Evolutionary conservation across 2,797 vertebrate species (phyloP), one percentile per base, ranked within the genome.

Genomic region (Pseudomugil gertrudae): DNA sequence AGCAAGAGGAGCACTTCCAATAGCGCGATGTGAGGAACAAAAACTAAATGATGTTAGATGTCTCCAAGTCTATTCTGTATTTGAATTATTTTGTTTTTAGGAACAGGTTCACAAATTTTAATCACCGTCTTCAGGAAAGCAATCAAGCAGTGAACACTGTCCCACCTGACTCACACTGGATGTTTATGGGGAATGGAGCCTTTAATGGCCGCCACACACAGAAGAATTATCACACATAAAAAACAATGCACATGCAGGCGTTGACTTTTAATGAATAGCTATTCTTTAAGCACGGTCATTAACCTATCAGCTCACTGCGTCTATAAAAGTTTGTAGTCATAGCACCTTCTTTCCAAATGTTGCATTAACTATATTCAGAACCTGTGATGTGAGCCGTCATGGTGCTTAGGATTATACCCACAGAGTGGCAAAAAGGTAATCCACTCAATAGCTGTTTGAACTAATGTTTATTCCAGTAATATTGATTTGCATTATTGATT

Each of bases 321-420:
- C 7, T 45, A 51, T n/a, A 60, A 54, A 59, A 59, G 21, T 9
- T 19, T 30, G 32, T 24, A 23, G 58, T 55, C 60, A 15, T 1
- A 51, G 63, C 35, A 48, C 17, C 29, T 24, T 53, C 9, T 64
- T 43, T 64, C 33, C 59, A 61, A n/a, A 60, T 69, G 32, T 26
- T 27, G 24, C 21, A 65, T 71, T 54, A 40, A 21, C 35, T 40
- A 51, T 53, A 40, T 24, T 8, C 24, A 52, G 14, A 26, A 24
- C 5, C n/a, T n/a, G n/a, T n/a, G n/a, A n/a, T n/a, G n/a, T n/a
- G n/a, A n/a, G n/a, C n/a, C n/a, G n/a, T 52, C 50, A 29, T 19
- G 15, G 14, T 29, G 9, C 50, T 52, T 27, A 29, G 3, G 14
- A 3, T 52, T 19, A 19, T 14, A 52, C 26, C 15, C 15, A 29